These are phyloP conservation scores for Trachelipus rathkii DNA, from an alignment of 1,140 invertebrate genomes.

Conservation along the genomic window DNA sequence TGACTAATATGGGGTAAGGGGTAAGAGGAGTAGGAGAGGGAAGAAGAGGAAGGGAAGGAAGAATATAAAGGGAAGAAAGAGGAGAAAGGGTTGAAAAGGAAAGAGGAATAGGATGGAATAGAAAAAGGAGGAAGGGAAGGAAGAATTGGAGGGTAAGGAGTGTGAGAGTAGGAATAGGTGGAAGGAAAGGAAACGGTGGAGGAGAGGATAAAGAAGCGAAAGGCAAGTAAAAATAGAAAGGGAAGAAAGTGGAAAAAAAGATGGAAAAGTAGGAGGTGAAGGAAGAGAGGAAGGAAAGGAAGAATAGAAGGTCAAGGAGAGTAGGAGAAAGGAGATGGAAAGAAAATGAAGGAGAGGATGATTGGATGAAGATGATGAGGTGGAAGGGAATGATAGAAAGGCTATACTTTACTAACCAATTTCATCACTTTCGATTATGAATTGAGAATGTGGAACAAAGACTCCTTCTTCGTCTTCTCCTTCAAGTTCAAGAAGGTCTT, in stretches of 20 bases:
- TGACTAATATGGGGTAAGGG: too few relatives aligned
- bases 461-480: neutral
- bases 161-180: too few relatives aligned
- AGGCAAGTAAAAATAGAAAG: neutral
- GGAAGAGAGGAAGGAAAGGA: neutral
- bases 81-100: too few relatives aligned
- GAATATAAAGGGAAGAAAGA: too few relatives aligned
- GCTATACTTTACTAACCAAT: neutral
- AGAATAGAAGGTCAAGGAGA: neutral
- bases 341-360: neutral
- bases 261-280: neutral
- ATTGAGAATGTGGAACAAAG: neutral
- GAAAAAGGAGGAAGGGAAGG: too few relatives aligned
- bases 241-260: neutral
- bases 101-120: too few relatives aligned
- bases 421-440: neutral
- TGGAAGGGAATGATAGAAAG: neutral
- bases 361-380: neutral
- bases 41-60: too few relatives aligned
- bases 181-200: too few relatives aligned
- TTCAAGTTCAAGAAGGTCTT: neutral
- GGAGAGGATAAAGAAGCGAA: neutral
- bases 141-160: too few relatives aligned
- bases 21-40: too few relatives aligned
- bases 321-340: neutral